phyloP scores from a whole-genome alignment of 2,113 vertebrate species.

The Corythornis cristatus region DNA sequence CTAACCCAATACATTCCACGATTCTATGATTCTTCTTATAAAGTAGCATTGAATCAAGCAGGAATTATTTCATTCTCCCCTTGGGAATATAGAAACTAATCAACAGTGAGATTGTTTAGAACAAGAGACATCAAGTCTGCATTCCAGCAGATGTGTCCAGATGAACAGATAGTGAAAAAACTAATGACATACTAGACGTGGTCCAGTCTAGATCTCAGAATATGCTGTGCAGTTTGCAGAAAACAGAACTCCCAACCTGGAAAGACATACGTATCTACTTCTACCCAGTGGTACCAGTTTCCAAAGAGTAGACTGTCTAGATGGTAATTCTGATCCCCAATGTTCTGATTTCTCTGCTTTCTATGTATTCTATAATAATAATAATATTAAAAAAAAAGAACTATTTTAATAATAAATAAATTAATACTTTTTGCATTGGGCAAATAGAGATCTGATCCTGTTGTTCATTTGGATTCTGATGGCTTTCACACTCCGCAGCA shows the following conservation, averaged over 20 bases:
- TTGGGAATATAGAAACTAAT: background rate
- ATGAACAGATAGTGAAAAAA: background rate
- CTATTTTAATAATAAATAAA: background rate
- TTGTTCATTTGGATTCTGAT: background rate
- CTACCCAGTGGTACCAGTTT: background rate
- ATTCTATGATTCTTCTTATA: background rate
- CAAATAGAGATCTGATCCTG: background rate
- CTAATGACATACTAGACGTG: background rate
- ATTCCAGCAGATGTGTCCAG: background rate
- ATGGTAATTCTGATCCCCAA: background rate
- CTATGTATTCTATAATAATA: background rate
- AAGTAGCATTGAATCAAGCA: background rate
- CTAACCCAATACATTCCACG: no score
- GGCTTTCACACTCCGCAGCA: background rate
- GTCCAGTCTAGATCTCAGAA: background rate
- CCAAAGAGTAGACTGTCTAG: background rate
- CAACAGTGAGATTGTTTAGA: background rate
- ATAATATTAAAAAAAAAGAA: background rate
- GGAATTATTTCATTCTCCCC: background rate
- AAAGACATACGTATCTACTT: background rate
- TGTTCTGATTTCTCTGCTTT: background rate
- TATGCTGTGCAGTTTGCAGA: background rate
- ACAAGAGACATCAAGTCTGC: background rate
- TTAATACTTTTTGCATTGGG: no score
- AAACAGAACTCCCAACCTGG: background rate